Conservation (phyloP, 2,797 vertebrate genomes). For the Hoplostethus mediterraneus region DNA sequence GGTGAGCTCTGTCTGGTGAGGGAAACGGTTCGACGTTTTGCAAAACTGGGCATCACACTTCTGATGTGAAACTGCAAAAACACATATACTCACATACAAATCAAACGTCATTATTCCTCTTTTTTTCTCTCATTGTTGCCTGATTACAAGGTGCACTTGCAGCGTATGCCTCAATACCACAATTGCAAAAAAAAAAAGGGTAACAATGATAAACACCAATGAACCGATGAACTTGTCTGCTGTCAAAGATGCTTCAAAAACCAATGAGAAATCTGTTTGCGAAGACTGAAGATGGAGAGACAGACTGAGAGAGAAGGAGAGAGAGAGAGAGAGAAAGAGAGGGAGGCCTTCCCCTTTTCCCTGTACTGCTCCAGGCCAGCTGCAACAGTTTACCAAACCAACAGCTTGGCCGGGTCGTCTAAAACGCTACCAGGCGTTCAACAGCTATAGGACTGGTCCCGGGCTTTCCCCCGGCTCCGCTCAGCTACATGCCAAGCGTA, state of each 20-base stretch:
- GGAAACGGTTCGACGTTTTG: too few species aligned
- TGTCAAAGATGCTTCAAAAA: constrained; percentile 5
- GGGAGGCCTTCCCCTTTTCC: constrained; percentile 62
- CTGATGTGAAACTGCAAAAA: too few species aligned
- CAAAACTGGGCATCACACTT: too few species aligned
- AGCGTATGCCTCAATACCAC: neutral
- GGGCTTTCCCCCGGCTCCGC: constrained; percentile 63
- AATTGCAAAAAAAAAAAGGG: neutral
- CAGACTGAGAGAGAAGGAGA: constrained; percentile 14
- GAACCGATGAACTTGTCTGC: constrained; percentile 36
- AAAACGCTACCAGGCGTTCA: constrained; percentile 82
- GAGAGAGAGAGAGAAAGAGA: constrained; percentile 29
- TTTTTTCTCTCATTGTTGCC: too few species aligned
- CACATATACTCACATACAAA: too few species aligned
- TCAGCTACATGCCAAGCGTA: constrained; percentile 75
- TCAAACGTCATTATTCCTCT: too few species aligned
- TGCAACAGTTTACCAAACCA: constrained; percentile 85
- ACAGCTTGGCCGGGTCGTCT: constrained; percentile 78
- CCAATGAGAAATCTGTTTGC: constrained; percentile 21
- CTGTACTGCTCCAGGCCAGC: constrained; percentile 76
- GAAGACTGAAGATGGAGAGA: constrained; percentile 42
- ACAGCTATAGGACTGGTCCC: constrained; percentile 70
- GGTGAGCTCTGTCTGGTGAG: too few species aligned
- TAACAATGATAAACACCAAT: neutral
- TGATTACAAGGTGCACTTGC: too few species aligned